These are phyloP conservation scores for Thrips palmi DNA, from an alignment of 1,140 invertebrate genomes.

Conservation along the genomic window DNA sequence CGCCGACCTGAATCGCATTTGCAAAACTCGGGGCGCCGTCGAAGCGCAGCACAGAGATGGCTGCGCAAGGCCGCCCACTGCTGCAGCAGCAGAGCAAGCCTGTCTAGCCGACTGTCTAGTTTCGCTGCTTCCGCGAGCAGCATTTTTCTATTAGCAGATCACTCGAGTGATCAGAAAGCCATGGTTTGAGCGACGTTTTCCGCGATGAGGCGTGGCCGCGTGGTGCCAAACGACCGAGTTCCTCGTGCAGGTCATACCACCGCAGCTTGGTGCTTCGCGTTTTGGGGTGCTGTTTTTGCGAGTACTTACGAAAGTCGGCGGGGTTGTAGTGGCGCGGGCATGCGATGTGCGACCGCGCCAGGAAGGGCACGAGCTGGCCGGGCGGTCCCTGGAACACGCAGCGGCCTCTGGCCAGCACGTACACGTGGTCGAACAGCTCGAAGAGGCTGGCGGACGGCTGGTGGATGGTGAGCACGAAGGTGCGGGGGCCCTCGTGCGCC, in stretches of 20 bases:
- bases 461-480: slow-evolving; percentile 66
- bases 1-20: too few relatives aligned
- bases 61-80: too few relatives aligned
- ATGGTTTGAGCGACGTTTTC: not conserved
- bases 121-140: not conserved
- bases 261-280: not conserved
- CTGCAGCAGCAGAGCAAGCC: too few relatives aligned
- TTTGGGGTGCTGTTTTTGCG: not conserved
- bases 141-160: not conserved
- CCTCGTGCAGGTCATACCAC: not conserved
- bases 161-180: slow-evolving; percentile 2
- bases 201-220: too few relatives aligned
- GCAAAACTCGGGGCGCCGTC: too few relatives aligned
- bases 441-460: slow-evolving; percentile 67
- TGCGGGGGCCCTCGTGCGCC: slow-evolving; percentile 46
- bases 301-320: slow-evolving; percentile 38
- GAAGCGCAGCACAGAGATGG: too few relatives aligned
- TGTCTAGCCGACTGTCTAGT: too few relatives aligned
- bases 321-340: slow-evolving; percentile 71
- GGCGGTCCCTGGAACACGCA: slow-evolving; percentile 62
- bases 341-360: slow-evolving; percentile 36
- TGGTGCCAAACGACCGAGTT: not conserved
- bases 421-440: slow-evolving; percentile 51
- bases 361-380: slow-evolving; percentile 45
- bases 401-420: slow-evolving; percentile 39